Conservation (phyloP, 2,113 vertebrate genomes). For the Nestor notabilis region DNA sequence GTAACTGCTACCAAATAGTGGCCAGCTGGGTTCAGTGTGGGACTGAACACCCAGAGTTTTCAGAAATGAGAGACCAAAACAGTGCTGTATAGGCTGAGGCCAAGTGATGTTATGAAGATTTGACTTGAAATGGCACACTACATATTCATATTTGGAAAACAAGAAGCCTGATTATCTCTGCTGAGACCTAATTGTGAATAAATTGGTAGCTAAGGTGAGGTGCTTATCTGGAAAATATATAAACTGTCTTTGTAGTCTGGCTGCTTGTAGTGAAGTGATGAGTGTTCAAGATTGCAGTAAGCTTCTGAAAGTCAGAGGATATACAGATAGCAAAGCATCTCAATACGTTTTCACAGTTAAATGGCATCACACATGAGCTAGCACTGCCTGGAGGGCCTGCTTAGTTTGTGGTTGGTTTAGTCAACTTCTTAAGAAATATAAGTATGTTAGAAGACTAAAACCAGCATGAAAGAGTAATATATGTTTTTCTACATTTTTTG, state of each 20-base stretch:
- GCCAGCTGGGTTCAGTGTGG: not conserved
- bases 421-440: not conserved
- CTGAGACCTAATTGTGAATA: not conserved
- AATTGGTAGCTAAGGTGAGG: not conserved
- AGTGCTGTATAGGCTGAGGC: not conserved
- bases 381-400: not conserved
- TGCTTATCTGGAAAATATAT: not conserved
- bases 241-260: not conserved
- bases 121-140: not conserved
- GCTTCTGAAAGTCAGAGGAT: not conserved
- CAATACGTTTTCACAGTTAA: not conserved
- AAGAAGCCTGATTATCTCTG: not conserved
- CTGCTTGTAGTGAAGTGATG: not conserved
- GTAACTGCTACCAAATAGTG: not conserved
- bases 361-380: fast-evolving
- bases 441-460: not conserved
- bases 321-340: not conserved
- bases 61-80: not conserved
- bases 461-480: not conserved
- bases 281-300: not conserved
- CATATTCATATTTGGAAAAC: not conserved
- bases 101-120: not conserved
- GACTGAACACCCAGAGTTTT: not conserved
- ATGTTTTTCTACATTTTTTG: not conserved
- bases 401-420: not conserved